Evolutionary conservation across 1,140 invertebrate species (phyloP).

Genomic region (Hypothenemus hampei): DNA sequence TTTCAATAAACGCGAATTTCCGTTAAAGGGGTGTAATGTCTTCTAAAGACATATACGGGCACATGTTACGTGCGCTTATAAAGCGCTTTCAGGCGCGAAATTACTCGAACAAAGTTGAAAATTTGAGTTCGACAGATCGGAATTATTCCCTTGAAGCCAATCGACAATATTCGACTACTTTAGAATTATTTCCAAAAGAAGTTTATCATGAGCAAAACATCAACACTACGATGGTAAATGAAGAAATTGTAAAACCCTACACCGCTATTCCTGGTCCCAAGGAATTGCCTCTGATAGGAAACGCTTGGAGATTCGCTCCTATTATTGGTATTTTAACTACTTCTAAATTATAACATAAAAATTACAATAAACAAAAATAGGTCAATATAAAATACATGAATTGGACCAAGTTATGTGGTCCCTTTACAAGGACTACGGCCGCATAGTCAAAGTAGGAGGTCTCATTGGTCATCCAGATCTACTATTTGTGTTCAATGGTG

Average conservation of each 20-base stretch:
- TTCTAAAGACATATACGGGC: no score
- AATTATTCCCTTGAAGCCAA: slow-evolving; percentile 1
- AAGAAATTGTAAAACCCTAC: slow-evolving; percentile 53
- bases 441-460: slow-evolving; percentile 68
- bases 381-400: slow-evolving; percentile 67
- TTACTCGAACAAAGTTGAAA: no score
- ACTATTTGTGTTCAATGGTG: slow-evolving; percentile 71
- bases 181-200: slow-evolving; percentile 27
- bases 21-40: no score
- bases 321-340: slow-evolving; percentile 53
- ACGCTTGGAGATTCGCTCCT: slow-evolving; percentile 73
- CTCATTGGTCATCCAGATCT: slow-evolving; percentile 68
- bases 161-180: slow-evolving; percentile 36
- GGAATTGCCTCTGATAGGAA: slow-evolving; percentile 70
- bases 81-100: no score
- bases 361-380: slow-evolving; percentile 48
- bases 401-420: slow-evolving; percentile 68
- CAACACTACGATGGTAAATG: no score
- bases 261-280: slow-evolving; percentile 69
- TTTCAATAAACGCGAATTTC: no score
- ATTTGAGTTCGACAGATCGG: no score
- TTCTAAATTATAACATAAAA: neutral
- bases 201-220: slow-evolving; percentile 17
- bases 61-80: no score
- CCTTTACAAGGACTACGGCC: slow-evolving; percentile 60